Conservation (phyloP, 1,140 invertebrate species). For the Cydia fagiglandana region DNA sequence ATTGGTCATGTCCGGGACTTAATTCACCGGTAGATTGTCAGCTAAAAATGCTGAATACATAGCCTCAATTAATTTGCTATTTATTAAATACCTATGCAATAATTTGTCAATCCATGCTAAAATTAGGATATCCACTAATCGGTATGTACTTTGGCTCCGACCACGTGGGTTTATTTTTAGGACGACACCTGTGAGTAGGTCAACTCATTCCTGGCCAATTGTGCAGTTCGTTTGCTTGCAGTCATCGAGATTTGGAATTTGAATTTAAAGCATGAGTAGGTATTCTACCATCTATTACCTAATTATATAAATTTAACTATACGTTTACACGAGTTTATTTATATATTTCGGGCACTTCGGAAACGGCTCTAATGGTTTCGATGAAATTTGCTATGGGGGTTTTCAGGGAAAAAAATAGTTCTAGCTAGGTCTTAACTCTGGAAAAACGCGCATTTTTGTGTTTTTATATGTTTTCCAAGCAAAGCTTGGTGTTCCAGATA, state of each 20-base stretch:
- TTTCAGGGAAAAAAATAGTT: no score
- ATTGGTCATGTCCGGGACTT: no score
- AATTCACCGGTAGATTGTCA: not conserved
- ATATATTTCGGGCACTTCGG: no score
- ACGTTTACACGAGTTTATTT: no score
- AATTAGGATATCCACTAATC: conserved; percentile 3
- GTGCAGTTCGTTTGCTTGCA: not conserved
- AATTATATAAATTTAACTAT: no score
- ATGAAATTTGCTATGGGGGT: no score
- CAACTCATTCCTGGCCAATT: not conserved
- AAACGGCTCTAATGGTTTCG: no score
- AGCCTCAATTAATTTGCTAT: not conserved
- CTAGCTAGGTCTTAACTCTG: no score
- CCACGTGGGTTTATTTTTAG: conserved; percentile 20
- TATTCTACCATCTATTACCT: no score
- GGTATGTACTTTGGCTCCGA: not conserved
- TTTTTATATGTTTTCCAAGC: no score
- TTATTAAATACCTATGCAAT: not conserved
- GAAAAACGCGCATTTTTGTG: no score
- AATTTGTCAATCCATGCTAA: not conserved
- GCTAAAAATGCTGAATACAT: not conserved
- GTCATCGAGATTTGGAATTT: not conserved
- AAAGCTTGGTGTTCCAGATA: no score
- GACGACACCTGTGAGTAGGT: not conserved
- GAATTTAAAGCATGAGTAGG: not conserved